Conservation (phyloP, 2,797 vertebrate species). For the Lophotriccus pileatus region DNA sequence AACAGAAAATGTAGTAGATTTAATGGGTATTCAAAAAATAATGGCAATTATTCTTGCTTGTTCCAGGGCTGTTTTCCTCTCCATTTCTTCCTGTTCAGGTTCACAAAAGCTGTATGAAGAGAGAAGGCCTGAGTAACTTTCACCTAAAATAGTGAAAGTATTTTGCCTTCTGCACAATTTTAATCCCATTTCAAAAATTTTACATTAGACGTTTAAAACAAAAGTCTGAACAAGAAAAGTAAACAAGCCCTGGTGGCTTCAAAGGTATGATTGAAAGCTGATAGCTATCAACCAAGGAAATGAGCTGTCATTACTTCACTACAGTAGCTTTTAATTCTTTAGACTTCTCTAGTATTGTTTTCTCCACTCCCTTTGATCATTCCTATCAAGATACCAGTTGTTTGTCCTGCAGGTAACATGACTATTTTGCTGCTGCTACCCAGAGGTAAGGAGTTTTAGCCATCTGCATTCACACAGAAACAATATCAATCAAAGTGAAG, state of each 20-base stretch:
- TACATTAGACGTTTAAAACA: not conserved
- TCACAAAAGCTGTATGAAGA: not conserved
- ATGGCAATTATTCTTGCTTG: not conserved
- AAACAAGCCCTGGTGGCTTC: not conserved
- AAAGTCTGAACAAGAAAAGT: not conserved
- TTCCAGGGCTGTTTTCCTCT: not conserved
- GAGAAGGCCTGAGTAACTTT: not conserved
- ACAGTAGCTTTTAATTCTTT: not conserved
- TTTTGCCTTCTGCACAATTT: not conserved
- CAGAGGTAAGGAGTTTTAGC: not conserved
- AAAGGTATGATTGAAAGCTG: not conserved
- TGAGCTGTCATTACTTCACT: not conserved
- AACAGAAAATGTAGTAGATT: not conserved
- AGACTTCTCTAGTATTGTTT: not conserved
- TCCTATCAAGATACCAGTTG: not conserved
- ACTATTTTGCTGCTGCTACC: not conserved
- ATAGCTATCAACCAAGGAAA: not conserved
- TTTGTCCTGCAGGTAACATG: not conserved
- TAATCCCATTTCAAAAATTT: not conserved
- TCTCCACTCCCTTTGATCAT: not conserved
- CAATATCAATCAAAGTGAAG: not conserved
- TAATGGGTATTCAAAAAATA: not conserved
- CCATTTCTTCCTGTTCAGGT: not conserved
- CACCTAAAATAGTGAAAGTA: not conserved
- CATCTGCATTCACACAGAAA: not conserved